A percentile compares a stretch with the other conserved stretches of the same genome.
Evolutionary conservation across 2,113 vertebrate genomes (phyloP).

Genomic region (Grus americana): DNA sequence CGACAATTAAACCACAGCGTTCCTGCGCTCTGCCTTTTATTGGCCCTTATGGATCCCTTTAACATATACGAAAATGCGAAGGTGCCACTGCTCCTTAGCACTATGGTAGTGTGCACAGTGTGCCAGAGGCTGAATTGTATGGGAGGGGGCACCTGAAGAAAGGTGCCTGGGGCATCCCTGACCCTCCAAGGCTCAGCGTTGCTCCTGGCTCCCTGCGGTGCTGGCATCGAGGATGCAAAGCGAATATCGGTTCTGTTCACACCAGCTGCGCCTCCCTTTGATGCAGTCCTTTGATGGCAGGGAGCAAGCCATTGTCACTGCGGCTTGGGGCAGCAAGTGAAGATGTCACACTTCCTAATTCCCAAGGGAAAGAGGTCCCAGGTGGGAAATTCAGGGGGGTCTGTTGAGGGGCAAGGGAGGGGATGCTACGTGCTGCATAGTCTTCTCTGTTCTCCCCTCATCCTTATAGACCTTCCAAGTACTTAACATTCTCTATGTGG

Average conservation of each 20-base stretch:
- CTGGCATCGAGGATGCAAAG: neutral
- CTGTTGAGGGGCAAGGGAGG: neutral
- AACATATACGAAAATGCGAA: neutral
- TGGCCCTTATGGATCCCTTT: neutral
- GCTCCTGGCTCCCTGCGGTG: neutral
- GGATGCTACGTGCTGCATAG: accelerated
- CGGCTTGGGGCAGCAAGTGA: neutral
- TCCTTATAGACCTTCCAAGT: neutral
- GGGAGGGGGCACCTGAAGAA: neutral
- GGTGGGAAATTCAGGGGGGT: neutral
- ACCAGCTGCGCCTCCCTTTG: neutral
- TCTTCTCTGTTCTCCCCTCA: neutral
- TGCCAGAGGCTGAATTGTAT: neutral
- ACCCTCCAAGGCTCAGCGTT: accelerated
- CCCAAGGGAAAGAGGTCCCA: neutral
- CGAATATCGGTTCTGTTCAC: neutral
- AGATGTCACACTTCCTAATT: neutral
- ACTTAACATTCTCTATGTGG: neutral
- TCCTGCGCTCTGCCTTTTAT: neutral
- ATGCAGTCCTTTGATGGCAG: neutral
- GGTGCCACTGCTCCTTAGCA: neutral
- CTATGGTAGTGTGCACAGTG: neutral
- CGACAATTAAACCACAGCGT: neutral
- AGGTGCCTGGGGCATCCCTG: neutral
- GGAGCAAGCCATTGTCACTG: neutral